Conservation (phyloP, 2,888 invertebrate genomes). For the Amphimallon solstitiale region DNA sequence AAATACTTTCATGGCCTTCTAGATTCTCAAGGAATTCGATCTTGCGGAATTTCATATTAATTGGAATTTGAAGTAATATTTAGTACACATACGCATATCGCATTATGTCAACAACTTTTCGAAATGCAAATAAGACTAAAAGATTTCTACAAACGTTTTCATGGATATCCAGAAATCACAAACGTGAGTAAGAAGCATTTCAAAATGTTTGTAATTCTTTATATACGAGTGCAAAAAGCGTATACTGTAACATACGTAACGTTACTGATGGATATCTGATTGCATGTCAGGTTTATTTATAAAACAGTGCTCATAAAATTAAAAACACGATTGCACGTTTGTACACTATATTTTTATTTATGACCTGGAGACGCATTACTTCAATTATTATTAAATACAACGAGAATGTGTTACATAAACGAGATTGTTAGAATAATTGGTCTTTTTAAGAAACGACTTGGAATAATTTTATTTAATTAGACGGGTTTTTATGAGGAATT, state of each 20-base stretch:
- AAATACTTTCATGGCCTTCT: too few species aligned
- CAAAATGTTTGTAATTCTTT: background rate
- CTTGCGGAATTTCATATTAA: too few species aligned
- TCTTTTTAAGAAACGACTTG: constrained; percentile 1
- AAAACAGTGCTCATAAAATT: constrained; percentile 33
- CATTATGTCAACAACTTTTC: too few species aligned
- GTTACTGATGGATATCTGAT: constrained; percentile 18
- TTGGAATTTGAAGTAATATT: too few species aligned
- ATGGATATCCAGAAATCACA: too few species aligned
- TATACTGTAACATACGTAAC: background rate
- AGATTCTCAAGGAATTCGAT: too few species aligned
- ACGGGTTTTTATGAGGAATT: background rate
- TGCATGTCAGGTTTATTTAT: constrained; percentile 19
- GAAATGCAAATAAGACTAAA: too few species aligned
- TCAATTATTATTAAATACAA: constrained; percentile 31
- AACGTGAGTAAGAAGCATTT: background rate
- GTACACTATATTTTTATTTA: constrained; percentile 17
- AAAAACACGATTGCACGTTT: constrained; percentile 33
- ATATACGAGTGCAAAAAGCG: background rate
- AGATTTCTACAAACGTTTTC: too few species aligned
- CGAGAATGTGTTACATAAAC: constrained; percentile 13
- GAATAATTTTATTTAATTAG: constrained; percentile 28
- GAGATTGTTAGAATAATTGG: constrained; percentile 27
- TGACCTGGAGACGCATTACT: constrained; percentile 21
- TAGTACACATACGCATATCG: too few species aligned